Evolutionary conservation across 2,888 invertebrate species (phyloP).

Genomic region (Pherbina coryleti): DNA sequence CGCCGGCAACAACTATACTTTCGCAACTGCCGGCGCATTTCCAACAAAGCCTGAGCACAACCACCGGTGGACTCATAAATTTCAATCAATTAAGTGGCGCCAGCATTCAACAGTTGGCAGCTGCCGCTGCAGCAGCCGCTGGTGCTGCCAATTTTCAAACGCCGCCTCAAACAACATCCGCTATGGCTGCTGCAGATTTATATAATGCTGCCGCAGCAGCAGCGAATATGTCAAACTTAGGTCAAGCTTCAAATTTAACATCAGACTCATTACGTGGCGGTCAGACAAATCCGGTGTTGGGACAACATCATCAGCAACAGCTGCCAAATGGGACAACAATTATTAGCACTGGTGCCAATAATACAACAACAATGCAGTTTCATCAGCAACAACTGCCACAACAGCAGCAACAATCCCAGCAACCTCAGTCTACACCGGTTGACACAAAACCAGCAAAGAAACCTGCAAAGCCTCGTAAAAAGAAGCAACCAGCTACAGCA

Average conservation of each 20-base stretch:
- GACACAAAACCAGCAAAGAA: constrained; percentile 62
- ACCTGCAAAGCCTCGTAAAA: constrained; percentile 60
- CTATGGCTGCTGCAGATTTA: constrained; percentile 49
- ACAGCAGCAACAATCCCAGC: constrained; percentile 58
- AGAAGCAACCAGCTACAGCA: constrained; percentile 52
- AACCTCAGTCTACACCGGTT: constrained; percentile 47
- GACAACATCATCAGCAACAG: constrained; percentile 55
- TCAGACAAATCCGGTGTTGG: constrained; percentile 31
- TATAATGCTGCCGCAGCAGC: constrained; percentile 49
- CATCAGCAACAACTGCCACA: constrained; percentile 59
- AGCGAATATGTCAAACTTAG: constrained; percentile 34
- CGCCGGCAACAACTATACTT: constrained; percentile 54
- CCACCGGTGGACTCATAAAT: constrained; percentile 63
- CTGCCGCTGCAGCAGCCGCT: constrained; percentile 62
- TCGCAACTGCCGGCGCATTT: constrained; percentile 68
- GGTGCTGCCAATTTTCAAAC: constrained; percentile 62
- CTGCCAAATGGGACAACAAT: constrained; percentile 50
- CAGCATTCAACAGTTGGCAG: constrained; percentile 65
- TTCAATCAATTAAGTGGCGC: constrained; percentile 67
- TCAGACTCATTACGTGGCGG: not conserved
- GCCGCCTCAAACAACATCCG: constrained; percentile 52
- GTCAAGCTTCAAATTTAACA: constrained; percentile 52
- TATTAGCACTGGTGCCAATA: constrained; percentile 46
- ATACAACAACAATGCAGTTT: constrained; percentile 59
- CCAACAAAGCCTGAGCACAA: constrained; percentile 63